A percentile compares a stretch with the other conserved stretches of the same genome.
Evolutionary conservation across 2,797 vertebrate species (phyloP).

Genomic region (Petrocephalus sullivani): DNA sequence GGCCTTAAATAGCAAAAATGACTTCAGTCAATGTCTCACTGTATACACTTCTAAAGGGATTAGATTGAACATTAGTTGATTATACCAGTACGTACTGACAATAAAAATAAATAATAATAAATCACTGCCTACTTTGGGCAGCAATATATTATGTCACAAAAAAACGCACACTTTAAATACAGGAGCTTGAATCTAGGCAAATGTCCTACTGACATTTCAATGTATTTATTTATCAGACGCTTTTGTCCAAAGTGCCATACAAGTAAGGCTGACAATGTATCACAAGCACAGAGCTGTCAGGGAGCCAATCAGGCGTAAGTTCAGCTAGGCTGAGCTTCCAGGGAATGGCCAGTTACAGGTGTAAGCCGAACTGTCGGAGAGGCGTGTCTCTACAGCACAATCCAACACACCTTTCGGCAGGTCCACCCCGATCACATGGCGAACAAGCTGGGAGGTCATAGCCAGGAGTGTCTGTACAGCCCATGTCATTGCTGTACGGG

Average conservation of each 20-base stretch:
- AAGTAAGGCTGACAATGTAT: neutral
- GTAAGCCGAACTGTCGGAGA: neutral
- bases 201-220: neutral
- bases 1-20: neutral
- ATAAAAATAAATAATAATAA: neutral
- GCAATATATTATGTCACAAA: neutral
- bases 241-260: neutral
- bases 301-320: neutral
- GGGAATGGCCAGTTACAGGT: neutral
- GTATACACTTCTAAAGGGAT: neutral
- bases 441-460: conserved; percentile 74
- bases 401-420: conserved; percentile 53
- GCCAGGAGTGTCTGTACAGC: conserved; percentile 82
- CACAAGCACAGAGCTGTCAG: neutral
- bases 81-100: neutral
- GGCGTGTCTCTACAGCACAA: too few species aligned
- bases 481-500: conserved; percentile 97
- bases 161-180: neutral
- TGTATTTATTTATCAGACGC: neutral
- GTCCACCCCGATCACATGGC: conserved; percentile 54
- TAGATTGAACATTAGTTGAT: neutral
- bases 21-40: neutral
- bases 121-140: neutral
- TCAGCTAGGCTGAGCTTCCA: neutral
- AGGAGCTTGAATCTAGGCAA: neutral